Percentiles rank a stretch among this genome's conserved stretches.
Conservation (phyloP, 2,888 invertebrate species). For the Oegoconia quadripuncta region DNA sequence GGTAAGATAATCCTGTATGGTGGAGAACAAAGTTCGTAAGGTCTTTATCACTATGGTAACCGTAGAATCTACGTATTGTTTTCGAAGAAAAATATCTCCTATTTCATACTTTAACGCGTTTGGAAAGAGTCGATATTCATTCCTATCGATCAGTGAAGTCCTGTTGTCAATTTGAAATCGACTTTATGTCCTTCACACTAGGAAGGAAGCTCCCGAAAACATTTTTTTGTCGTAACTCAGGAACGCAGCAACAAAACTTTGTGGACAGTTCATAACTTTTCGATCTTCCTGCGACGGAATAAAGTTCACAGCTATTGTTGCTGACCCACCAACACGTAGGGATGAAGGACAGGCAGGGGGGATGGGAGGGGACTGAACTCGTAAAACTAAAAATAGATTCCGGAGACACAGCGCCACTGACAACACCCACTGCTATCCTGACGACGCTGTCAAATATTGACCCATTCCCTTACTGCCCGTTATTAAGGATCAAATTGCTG, state of each 20-base stretch:
- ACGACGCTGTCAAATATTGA: background rate
- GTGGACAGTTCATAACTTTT: no score
- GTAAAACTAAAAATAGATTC: conserved; percentile 72
- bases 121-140: background rate
- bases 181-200: background rate
- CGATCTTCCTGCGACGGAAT: no score
- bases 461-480: background rate
- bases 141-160: no score
- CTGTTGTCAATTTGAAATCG: conserved; percentile 21
- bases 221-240: no score
- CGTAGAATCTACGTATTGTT: background rate
- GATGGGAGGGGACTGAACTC: conserved; percentile 60
- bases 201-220: background rate
- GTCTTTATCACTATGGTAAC: conserved; percentile 14
- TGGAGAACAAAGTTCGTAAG: conserved; percentile 2
- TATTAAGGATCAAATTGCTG: conserved; percentile 2
- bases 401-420: conserved; percentile 41
- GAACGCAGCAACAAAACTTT: no score
- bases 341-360: conserved; percentile 38
- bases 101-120: no score
- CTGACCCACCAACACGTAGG: conserved; percentile 13
- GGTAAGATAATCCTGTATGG: conserved; percentile 11
- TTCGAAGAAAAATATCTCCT: background rate
- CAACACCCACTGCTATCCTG: background rate
- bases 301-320: no score